Evolutionary conservation across 2,113 vertebrate genomes (phyloP), one percentile per base, ranked within the genome.

Genomic region (Scophthalmus maximus): DNA sequence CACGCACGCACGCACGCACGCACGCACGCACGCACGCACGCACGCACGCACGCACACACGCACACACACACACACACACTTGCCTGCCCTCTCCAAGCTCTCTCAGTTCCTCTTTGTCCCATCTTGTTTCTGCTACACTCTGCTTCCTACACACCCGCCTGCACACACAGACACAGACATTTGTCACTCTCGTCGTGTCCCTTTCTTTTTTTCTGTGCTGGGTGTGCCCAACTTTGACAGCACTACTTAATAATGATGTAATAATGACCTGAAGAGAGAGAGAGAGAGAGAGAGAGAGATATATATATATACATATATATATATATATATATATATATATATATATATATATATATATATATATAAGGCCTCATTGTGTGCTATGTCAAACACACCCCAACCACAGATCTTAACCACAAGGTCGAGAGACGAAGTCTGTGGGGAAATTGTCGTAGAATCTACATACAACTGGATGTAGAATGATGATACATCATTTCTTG

Each of bases 401-500:
- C 6, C 32, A 0, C 1, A 25, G 10, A 36, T 86, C n/a, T 26
- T 52, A 65, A 34, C n/a, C 6, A n/a, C 47, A 47, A 34, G 36
- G 15, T 67, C 18, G 63, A 49, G 46, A 75, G 57, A 62, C 76
- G 76, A 87, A 82, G 70, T 67, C 22, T 76, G 20, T 1, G 0
- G 65, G 56, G 25, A 46, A 68, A 68, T 79, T 26, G 42, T 1
- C 15, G 8, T 46, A 60, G 69, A 74, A 73, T 61, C 68, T 64
- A 61, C 78, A 76, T 73, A 76, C 55, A 75, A 67, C 12, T 38
- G n/a, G 26, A 69, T 6, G 17, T 22, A 29, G 60, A 40, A 23
- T 3, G 17, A 30, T 23, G 44, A 87, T 89, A 52, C 32, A 76
- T 58, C 65, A 90, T 49, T 61, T 79, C 42, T 85, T 87, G 82